These are phyloP conservation scores for Ichneumoninae sp. DNA, from an alignment of 2,888 invertebrate genomes.

Conservation along the genomic window DNA sequence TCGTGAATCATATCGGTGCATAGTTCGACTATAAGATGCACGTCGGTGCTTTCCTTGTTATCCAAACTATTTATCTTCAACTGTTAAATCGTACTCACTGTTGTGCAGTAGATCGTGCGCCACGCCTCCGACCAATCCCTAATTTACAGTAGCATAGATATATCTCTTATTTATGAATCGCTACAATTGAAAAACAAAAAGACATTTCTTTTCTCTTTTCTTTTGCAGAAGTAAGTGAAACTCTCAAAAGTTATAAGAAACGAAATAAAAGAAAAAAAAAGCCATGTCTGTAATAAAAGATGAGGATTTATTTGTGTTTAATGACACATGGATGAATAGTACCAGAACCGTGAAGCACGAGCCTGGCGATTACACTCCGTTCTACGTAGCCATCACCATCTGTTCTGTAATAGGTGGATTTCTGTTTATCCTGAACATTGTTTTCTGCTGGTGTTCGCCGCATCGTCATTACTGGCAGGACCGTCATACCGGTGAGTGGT, in stretches of 20 bases:
- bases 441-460: slow-evolving; percentile 92
- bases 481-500: slow-evolving; percentile 89
- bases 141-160: slow-evolving; percentile 6
- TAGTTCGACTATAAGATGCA: not conserved
- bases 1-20: not conserved
- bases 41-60: not conserved
- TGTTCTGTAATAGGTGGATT: slow-evolving; percentile 90
- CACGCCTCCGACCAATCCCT: slow-evolving; percentile 57
- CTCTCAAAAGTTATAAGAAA: slow-evolving; percentile 37
- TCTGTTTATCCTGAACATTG: slow-evolving; percentile 90
- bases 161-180: not conserved
- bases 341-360: slow-evolving; percentile 85
- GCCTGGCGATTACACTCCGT: slow-evolving; percentile 92
- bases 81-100: not conserved
- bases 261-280: slow-evolving; percentile 47
- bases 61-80: not conserved
- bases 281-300: slow-evolving; percentile 84
- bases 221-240: slow-evolving; percentile 70
- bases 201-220: slow-evolving; percentile 43
- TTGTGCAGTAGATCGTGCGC: slow-evolving; percentile 59
- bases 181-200: slow-evolving; percentile 20
- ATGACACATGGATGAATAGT: slow-evolving; percentile 84
- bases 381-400: slow-evolving; percentile 93
- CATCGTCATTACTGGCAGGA: slow-evolving; percentile 93
- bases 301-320: slow-evolving; percentile 84